These are phyloP conservation scores for Notamacropus eugenii DNA, from an alignment of 2,797 vertebrate genomes.

Conservation along the genomic window DNA sequence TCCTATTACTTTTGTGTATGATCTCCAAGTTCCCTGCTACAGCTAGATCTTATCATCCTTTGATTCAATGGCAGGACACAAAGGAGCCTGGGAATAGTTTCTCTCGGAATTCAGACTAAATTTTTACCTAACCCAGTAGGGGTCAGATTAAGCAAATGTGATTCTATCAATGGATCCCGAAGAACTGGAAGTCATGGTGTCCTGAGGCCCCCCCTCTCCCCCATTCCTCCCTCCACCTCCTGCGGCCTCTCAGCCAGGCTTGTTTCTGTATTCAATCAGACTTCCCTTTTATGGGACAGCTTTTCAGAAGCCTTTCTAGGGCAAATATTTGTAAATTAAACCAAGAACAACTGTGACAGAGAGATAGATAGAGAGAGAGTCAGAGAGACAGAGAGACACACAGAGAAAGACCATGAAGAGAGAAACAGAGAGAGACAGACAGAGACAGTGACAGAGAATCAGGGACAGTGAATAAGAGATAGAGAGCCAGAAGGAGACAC, in stretches of 20 bases:
- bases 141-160: not conserved
- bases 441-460: no score
- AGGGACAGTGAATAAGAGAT: no score
- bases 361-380: rapidly evolving
- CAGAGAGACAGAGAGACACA: not conserved
- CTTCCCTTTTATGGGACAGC: not conserved
- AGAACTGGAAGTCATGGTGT: not conserved
- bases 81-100: not conserved
- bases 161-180: not conserved
- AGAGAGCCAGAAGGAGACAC: no score
- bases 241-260: not conserved
- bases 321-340: not conserved
- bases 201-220: not conserved
- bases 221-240: no score
- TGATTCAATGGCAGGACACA: not conserved
- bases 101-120: not conserved
- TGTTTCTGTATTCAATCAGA: not conserved
- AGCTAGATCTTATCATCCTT: not conserved
- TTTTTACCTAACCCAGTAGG: not conserved
- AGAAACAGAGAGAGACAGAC: not conserved
- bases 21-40: not conserved
- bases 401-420: not conserved
- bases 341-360: not conserved
- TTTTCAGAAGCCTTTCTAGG: not conserved
- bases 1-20: not conserved